These are phyloP conservation scores for Rhizomys pruinosus DNA, from an alignment of 2,113 vertebrate species.

Conservation along the genomic window DNA sequence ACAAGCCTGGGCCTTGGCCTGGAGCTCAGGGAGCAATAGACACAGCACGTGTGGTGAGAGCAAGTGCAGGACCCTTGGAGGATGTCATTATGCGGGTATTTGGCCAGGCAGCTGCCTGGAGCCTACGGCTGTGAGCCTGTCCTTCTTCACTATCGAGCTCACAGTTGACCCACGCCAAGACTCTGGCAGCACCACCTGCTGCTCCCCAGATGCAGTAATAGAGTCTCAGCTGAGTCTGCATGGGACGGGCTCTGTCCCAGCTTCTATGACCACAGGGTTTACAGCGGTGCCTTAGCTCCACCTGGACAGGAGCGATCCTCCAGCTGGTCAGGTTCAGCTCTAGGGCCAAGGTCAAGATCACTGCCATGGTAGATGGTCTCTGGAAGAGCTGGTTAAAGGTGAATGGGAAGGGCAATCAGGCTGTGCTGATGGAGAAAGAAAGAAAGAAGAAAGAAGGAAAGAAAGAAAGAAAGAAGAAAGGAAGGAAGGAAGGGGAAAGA, in stretches of 20 bases:
- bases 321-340: background rate
- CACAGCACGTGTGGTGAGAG: background rate
- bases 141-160: background rate
- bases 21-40: background rate
- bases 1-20: background rate
- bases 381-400: no score
- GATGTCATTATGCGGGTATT: no score
- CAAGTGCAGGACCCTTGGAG: background rate
- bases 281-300: rapidly evolving
- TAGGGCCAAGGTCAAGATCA: background rate
- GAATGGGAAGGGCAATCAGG: no score
- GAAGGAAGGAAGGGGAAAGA: background rate
- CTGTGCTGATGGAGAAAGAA: background rate
- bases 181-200: background rate
- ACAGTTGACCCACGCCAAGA: background rate
- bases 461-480: background rate
- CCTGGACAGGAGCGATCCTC: rapidly evolving
- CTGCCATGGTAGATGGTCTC: background rate
- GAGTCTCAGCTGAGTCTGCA: background rate
- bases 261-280: background rate
- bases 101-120: no score
- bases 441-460: background rate
- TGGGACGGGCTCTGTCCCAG: no score
- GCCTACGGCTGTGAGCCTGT: no score
- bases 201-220: no score